Percentiles rank a stretch among this genome's conserved stretches.
These are phyloP conservation scores for Strigamia crassipes DNA, from an alignment of 2,888 invertebrate species.

Conservation along the genomic window DNA sequence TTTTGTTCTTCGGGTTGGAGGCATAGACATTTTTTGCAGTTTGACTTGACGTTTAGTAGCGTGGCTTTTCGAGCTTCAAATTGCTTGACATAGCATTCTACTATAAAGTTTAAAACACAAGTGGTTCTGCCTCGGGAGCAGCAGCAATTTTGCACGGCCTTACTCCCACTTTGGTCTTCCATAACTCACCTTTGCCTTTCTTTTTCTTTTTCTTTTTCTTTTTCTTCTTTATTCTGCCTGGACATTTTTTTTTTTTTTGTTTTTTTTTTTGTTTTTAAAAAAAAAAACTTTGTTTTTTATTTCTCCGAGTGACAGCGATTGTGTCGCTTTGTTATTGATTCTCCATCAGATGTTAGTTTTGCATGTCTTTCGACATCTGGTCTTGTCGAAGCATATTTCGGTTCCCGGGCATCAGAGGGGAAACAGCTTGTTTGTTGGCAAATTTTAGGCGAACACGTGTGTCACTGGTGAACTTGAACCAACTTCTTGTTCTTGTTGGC, in stretches of 20 bases:
- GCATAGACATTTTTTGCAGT: not conserved
- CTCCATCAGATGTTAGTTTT: constrained; percentile 15
- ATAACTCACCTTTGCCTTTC: not conserved
- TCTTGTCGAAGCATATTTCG: constrained; percentile 6
- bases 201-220: not conserved
- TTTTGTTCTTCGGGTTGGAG: not conserved
- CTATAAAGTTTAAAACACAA: constrained; percentile 33
- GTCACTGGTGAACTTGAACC: not conserved
- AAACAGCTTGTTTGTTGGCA: constrained; percentile 20
- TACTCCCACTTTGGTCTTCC: not conserved
- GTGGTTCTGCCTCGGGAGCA: not conserved
- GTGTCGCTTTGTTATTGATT: constrained; percentile 18
- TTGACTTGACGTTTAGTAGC: constrained; percentile 17
- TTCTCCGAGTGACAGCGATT: not conserved
- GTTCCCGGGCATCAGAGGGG: not conserved
- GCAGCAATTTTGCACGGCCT: constrained; percentile 1
- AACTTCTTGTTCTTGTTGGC: no score
- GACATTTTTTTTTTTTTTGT: no score
- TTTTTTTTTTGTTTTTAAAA: no score
- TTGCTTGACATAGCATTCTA: constrained; percentile 10
- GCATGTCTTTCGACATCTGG: constrained; percentile 11
- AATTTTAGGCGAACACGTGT: not conserved
- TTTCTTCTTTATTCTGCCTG: not conserved
- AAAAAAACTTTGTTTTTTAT: not conserved
- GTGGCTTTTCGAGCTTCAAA: not conserved